Evolutionary conservation across 1,140 invertebrate genomes (phyloP).

Genomic region (Vanessa atalanta): DNA sequence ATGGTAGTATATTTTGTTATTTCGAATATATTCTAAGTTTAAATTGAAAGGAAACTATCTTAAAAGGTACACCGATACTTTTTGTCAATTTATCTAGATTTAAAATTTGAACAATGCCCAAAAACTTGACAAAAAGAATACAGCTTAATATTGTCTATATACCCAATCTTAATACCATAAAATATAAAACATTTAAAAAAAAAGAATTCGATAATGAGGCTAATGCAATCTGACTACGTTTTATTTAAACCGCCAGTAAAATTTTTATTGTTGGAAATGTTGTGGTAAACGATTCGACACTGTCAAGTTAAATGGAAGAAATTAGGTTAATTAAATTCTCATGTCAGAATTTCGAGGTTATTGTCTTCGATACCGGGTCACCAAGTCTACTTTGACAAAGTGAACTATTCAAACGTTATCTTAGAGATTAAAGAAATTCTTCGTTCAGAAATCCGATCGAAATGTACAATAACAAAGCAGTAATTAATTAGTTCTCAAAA

Average conservation of each 20-base stretch:
- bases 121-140: too few relatives aligned
- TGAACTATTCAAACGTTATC: constrained; percentile 7
- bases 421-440: constrained; percentile 1
- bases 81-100: too few relatives aligned
- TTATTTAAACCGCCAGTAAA: neutral
- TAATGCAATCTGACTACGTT: neutral
- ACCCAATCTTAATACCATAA: too few relatives aligned
- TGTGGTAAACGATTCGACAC: neutral
- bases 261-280: neutral
- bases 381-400: constrained; percentile 5
- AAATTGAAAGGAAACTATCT: too few relatives aligned
- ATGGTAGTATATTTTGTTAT: too few relatives aligned
- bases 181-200: too few relatives aligned
- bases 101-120: too few relatives aligned
- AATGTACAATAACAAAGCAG: neutral
- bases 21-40: too few relatives aligned
- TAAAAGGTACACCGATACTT: too few relatives aligned
- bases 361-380: constrained; percentile 16
- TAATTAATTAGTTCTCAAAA: too few relatives aligned
- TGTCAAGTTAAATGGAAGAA: constrained; percentile 14
- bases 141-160: too few relatives aligned
- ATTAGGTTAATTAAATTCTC: constrained; percentile 28
- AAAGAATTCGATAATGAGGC: neutral
- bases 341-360: constrained; percentile 11
- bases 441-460: constrained; percentile 1